A percentile compares a stretch with the other conserved stretches of the same genome.
These are phyloP conservation scores for Anastrepha ludens DNA, from an alignment of 1,140 invertebrate species.

Conservation along the genomic window DNA sequence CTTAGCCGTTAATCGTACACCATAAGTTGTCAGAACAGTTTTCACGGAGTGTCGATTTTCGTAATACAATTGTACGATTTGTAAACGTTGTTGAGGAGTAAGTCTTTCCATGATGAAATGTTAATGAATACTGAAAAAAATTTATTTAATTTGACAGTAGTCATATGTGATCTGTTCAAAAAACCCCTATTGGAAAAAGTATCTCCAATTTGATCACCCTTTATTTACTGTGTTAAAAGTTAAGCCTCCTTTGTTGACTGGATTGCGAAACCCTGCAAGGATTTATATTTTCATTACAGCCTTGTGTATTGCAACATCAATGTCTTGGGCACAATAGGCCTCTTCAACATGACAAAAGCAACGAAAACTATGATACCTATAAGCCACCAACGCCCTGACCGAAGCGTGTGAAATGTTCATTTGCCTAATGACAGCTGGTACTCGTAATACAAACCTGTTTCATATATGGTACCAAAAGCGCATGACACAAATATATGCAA, in stretches of 20 bases:
- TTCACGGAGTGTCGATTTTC: no score
- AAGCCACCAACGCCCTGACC: not conserved
- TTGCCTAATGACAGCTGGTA: slow-evolving; percentile 36
- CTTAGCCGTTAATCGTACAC: no score
- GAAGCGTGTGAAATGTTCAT: slow-evolving; percentile 43
- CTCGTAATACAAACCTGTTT: slow-evolving; percentile 44
- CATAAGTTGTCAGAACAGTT: no score
- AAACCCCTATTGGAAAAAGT: no score
- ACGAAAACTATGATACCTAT: not conserved
- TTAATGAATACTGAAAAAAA: no score
- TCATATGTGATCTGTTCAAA: no score
- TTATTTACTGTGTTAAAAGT: no score
- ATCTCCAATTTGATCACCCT: no score
- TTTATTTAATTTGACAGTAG: no score
- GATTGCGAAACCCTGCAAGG: not conserved
- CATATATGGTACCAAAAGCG: not conserved
- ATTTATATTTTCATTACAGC: not conserved
- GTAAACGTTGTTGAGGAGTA: no score
- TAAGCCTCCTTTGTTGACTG: not conserved
- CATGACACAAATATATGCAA: not conserved
- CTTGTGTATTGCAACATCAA: not conserved
- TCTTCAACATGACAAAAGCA: not conserved
- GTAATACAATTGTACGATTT: no score
- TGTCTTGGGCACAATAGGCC: not conserved
- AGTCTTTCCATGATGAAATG: no score